Conservation (phyloP, 2,888 invertebrate genomes). For the Ochlodes sylvanus region DNA sequence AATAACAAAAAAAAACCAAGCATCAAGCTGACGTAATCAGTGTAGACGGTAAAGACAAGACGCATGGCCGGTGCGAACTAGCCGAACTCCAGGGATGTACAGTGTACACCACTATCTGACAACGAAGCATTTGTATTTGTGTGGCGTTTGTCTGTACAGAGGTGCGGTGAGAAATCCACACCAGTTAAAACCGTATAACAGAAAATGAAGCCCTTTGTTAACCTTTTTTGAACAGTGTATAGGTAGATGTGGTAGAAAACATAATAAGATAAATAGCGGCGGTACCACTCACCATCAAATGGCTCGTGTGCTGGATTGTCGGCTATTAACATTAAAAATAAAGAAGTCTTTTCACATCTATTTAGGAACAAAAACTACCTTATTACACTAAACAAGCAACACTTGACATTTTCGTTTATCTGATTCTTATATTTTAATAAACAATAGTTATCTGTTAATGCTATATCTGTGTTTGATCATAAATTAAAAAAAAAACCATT, state of each 20-base stretch:
- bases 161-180: neutral
- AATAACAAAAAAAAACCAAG: slow-evolving; percentile 46
- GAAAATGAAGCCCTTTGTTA: neutral
- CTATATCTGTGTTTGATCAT: slow-evolving; percentile 6
- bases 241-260: no score
- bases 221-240: no score
- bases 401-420: no score
- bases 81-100: slow-evolving; percentile 55
- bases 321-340: no score
- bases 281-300: no score
- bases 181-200: neutral
- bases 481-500: slow-evolving; percentile 8
- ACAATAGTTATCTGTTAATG: neutral
- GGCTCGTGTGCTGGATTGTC: no score
- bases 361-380: no score
- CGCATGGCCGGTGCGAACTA: slow-evolving; percentile 65
- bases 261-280: no score
- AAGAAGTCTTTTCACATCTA: no score
- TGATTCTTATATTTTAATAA: no score
- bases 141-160: slow-evolving; percentile 17
- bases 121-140: slow-evolving; percentile 35
- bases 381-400: no score
- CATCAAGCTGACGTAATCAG: slow-evolving; percentile 52
- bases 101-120: slow-evolving; percentile 44
- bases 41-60: slow-evolving; percentile 68